Evolutionary conservation across 2,888 invertebrate species (phyloP), one percentile per base, ranked within the genome.

Genomic region (Coelogynopora nodosa): DNA sequence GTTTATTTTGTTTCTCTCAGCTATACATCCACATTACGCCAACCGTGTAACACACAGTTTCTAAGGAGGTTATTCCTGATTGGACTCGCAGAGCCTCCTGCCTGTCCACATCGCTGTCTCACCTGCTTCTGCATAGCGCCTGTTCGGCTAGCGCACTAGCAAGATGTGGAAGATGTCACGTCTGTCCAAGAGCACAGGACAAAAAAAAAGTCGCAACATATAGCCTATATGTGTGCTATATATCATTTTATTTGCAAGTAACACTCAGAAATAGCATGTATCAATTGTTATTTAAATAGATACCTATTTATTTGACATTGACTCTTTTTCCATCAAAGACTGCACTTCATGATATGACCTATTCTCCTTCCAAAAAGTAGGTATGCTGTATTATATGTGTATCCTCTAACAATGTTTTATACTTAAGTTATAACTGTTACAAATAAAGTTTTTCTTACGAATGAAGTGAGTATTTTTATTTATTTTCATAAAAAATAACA

Each of bases 1-100:
- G 23, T 83, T 31, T 49, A 30, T 83, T 5, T 49, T 83, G 30
- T 83, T 29, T 30, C 10, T 30, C 10, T 26, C n/a, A 29, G 84
- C n/a, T n/a, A n/a, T 83, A 5, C 84, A 83, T n/a, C n/a, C n/a
- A n/a, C n/a, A n/a, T 29, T 83, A 83, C 30, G 5, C 5, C 23
- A 29, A 23, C n/a, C 23, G 29, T 26, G 18, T 5, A 49, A 18
- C 84, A 5, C 84, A 83, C 31, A 83, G 30, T n/a, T n/a, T n/a
- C n/a, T n/a, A 83, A 83, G 31, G 31, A n/a, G 84, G n/a, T n/a
- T 83, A 31, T 83, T 83, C n/a, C n/a, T 80, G 29, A 80, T 80
- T 80, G 81, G 23, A n/a, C 81, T 80, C 27, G 29, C 10, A n/a
- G 81, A 49, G 49, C 49, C 49, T 49, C 10, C 5, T 49, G 10